Percentiles rank a stretch among this genome's conserved stretches.
Evolutionary conservation across 2,888 invertebrate genomes (phyloP).

Genomic region (Lasioglossum lativentre): DNA sequence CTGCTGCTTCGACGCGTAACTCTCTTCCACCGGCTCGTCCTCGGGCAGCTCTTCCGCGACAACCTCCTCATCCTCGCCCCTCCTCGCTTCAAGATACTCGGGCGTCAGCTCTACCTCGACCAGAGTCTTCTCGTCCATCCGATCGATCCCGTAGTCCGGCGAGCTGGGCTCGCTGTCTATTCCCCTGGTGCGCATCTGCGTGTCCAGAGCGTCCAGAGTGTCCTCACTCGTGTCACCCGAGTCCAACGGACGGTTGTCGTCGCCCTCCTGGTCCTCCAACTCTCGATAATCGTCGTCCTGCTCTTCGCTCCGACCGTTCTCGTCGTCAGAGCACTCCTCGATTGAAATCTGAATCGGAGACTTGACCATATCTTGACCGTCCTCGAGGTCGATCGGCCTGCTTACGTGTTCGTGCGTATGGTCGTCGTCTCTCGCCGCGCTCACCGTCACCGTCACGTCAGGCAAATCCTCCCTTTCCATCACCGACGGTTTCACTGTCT

Average conservation of each 20-base stretch:
- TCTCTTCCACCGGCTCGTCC: slow-evolving; percentile 78
- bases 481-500: slow-evolving; percentile 38
- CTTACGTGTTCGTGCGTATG: neutral
- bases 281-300: slow-evolving; percentile 39
- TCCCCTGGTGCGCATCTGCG: slow-evolving; percentile 79
- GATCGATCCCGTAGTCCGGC: slow-evolving; percentile 81
- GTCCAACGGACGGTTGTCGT: slow-evolving; percentile 79
- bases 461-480: slow-evolving; percentile 75
- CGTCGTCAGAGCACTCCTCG: slow-evolving; percentile 83
- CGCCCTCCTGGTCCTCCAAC: slow-evolving; percentile 72
- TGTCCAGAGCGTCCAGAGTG: slow-evolving; percentile 82
- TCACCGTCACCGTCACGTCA: slow-evolving; percentile 74
- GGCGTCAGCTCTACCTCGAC: slow-evolving; percentile 87
- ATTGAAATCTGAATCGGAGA: slow-evolving; percentile 84
- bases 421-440: slow-evolving; percentile 63
- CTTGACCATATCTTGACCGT: slow-evolving; percentile 79
- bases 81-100: slow-evolving; percentile 89
- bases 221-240: slow-evolving; percentile 83
- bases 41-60: slow-evolving; percentile 85
- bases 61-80: slow-evolving; percentile 86
- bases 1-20: slow-evolving; percentile 36
- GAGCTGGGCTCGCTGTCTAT: slow-evolving; percentile 82
- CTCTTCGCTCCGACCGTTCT: slow-evolving; percentile 50
- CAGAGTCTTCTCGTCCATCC: slow-evolving; percentile 82
- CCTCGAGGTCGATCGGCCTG: slow-evolving; percentile 64